Evolutionary conservation across 2,888 invertebrate species (phyloP).

Genomic region (Diarsia dahlii): DNA sequence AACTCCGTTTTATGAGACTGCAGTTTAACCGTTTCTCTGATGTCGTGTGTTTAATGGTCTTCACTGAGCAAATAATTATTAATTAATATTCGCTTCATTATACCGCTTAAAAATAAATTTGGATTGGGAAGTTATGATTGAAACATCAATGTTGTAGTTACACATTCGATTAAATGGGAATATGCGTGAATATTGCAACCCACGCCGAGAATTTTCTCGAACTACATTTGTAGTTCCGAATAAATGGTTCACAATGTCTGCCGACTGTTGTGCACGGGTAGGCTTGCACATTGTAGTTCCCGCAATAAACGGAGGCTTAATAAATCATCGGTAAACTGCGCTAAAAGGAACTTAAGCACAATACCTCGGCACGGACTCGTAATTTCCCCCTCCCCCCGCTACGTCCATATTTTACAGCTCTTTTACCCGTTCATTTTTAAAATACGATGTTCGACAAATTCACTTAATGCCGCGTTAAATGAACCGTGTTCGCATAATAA

Average conservation of each 20-base stretch:
- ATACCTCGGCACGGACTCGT: conserved; percentile 73
- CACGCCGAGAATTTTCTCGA: background rate
- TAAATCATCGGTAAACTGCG: conserved; percentile 71
- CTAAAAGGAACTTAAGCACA: conserved; percentile 76
- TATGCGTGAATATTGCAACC: background rate
- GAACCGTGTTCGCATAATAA: conserved; percentile 90
- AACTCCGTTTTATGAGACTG: conserved; percentile 1
- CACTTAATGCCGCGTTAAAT: conserved; percentile 90
- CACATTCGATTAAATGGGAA: background rate
- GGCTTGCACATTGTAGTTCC: conserved; percentile 51
- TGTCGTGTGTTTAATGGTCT: background rate
- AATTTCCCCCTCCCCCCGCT: conserved; percentile 71
- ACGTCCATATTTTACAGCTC: conserved; percentile 80
- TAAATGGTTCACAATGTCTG: conserved; percentile 20
- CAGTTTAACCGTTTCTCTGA: background rate
- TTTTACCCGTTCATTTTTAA: conserved; percentile 87
- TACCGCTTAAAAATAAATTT: background rate
- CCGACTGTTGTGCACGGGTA: conserved; percentile 1
- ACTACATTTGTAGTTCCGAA: background rate
- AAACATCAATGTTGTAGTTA: background rate
- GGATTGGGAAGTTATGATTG: background rate
- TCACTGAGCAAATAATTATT: background rate
- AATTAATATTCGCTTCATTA: conserved; percentile 22
- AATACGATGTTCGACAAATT: conserved; percentile 90
- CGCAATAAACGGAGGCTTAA: conserved; percentile 60